Evolutionary conservation across 2,888 invertebrate genomes (phyloP), one percentile per base, ranked within the genome.

Genomic region (Clostera curtula): DNA sequence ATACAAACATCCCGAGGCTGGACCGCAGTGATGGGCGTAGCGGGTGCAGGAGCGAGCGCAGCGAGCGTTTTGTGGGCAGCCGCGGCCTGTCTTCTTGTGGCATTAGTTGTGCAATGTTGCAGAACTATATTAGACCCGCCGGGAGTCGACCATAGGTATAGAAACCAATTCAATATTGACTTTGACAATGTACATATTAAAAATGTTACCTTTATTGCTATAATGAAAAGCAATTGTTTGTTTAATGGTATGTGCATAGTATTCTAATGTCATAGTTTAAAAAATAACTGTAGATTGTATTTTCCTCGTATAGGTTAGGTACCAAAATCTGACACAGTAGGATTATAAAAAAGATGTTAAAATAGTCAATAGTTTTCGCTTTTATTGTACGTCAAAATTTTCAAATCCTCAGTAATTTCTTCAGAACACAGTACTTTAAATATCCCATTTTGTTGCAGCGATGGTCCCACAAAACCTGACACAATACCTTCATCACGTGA

Each of bases 1-100:
- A 87, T 88, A 36, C 88, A 88, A 59, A 87, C 87, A 12, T 86
- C 87, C 4, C 79, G 86, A 0, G 83, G 80, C 1, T 79, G 77
- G 75, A 56, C 64, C 23, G 48, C 63, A 6, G 59, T 62, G 42
- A 45, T 75, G 12, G 61, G 63, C 42, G 68, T 60, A 36, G 62
- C 69, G 50, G 61, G 62, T 0, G 62, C 66, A 27, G 75, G 75
- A 1, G 70, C 74, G 40, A 60, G 70, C 5, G 67, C 66, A 3
- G 80, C 72, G 0, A 56, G 53, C 32, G 71, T 82, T 17, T 67
- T 88, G 8, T 88, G 88, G 88, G 73, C 83, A 1, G 77, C 83
- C 0, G 86, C 88, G 0, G 85, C 83, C n/a, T 84, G 84, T 21
- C 61, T 87, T 19, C 72, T 87, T 7, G 41, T 85, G 1, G 85